Evolutionary conservation across 2,797 vertebrate genomes (phyloP), one percentile per base, ranked within the genome.

Genomic region (Pipistrellus nathusii): DNA sequence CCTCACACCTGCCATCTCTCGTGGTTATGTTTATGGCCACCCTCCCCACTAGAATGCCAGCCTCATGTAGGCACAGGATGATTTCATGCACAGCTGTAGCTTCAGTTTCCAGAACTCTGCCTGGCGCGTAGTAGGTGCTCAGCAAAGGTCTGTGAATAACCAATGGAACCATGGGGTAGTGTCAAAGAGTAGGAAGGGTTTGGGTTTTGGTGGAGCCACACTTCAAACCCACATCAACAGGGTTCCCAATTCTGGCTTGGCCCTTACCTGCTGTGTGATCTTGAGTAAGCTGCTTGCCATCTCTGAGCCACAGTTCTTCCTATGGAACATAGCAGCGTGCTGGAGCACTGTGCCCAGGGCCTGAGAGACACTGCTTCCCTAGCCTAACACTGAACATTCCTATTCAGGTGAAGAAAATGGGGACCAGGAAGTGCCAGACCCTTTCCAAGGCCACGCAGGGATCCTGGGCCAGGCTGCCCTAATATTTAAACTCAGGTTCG

Each of bases 141-240:
- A 9, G 6, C 15, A n/a, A 57, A 35, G n/a, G 17, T 27, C 38
- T 6, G 2, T 2, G 66, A 55, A 18, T 4, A 5, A 8, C 46
- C 0, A 1, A 4, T n/a, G 1, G 0, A 10, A 7, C 38, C 46
- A 3, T 0, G 1, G 66, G 5, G 9, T 8, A 1, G 6, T 0
- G 14, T 57, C 46, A 84, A 53, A 84, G 66, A 55, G 51, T 9
- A 46, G 14, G 41, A n/a, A 55, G 14, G 11, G 8, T 62, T 53
- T 25, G 35, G 7, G 1, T 66, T 55, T 46, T 6, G 41, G 48
- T 25, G 20, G 55, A 77, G 35, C 14, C 23, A 23, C 1, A 4
- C 62, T 83, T 55, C 0, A 73, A 64, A 76, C 21, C 64, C 17
- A 23, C 3, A 62, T 9, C 3, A 44, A 12, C 35, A 48, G 30